These are phyloP conservation scores for Hemicrepidius hirtus DNA, from an alignment of 2,888 invertebrate species.

Conservation along the genomic window DNA sequence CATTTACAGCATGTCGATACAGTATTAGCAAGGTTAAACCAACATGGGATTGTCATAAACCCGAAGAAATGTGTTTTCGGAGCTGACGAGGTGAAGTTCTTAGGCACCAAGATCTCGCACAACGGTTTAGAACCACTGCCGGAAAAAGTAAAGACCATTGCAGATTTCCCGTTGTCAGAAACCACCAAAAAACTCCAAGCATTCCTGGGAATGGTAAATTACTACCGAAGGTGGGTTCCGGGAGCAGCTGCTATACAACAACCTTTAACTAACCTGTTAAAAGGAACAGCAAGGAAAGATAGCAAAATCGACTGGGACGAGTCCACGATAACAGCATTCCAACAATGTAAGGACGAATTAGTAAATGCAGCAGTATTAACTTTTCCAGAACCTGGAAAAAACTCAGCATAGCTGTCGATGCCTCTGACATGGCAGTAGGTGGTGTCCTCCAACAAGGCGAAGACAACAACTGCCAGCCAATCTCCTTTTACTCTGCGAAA, in stretches of 20 bases:
- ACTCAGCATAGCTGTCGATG: slow-evolving; percentile 14
- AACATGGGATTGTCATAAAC: too few species aligned
- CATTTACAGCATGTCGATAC: too few species aligned
- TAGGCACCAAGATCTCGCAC: too few species aligned
- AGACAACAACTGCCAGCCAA: neutral
- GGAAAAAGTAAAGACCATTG: too few species aligned
- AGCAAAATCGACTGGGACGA: neutral
- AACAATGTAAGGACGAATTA: neutral
- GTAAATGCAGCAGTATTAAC: slow-evolving; percentile 18
- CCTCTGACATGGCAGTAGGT: slow-evolving; percentile 17
- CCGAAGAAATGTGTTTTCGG: too few species aligned
- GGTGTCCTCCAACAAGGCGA: too few species aligned
- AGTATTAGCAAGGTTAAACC: too few species aligned
- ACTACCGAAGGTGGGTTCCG: slow-evolving; percentile 23
- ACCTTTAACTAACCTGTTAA: slow-evolving; percentile 3
- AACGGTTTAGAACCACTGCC: too few species aligned
- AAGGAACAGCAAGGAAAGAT: neutral
- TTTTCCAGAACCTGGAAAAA: neutral
- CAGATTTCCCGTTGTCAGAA: too few species aligned
- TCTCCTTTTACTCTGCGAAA: slow-evolving; percentile 17
- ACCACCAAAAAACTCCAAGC: too few species aligned
- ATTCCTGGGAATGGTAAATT: slow-evolving; percentile 15
- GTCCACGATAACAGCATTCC: slow-evolving; percentile 4
- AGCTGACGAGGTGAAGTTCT: too few species aligned
- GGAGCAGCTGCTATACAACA: slow-evolving; percentile 16